Percentiles rank a stretch among this genome's conserved stretches.
Evolutionary conservation across 2,888 invertebrate species (phyloP).

Genomic region (Laspeyria flexula): DNA sequence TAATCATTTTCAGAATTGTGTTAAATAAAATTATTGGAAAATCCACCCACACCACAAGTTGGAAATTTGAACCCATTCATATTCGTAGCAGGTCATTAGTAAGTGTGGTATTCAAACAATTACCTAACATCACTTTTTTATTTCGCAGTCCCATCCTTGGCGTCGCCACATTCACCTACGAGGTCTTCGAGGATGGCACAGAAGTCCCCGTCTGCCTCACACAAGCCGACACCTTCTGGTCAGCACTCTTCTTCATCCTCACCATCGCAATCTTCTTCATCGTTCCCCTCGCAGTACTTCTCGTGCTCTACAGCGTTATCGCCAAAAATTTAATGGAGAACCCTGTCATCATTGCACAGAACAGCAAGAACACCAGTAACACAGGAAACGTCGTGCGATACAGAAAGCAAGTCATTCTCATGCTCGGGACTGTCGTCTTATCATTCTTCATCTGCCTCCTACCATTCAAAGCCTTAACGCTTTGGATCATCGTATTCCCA

Average conservation of each 20-base stretch:
- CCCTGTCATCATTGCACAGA: conserved; percentile 89
- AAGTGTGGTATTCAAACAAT: too few species aligned
- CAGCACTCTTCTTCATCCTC: conserved; percentile 92
- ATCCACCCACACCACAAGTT: too few species aligned
- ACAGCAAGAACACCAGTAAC: conserved; percentile 78
- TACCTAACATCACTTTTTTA: conserved; percentile 14
- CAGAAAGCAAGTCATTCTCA: conserved; percentile 93
- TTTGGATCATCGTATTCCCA: conserved; percentile 94
- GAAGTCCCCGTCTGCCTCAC: conserved; percentile 92
- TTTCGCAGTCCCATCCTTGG: conserved; percentile 92
- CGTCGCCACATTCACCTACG: conserved; percentile 91
- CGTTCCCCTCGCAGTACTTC: conserved; percentile 92
- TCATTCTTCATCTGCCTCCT: conserved; percentile 96
- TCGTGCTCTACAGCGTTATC: conserved; percentile 94
- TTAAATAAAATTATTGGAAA: too few species aligned
- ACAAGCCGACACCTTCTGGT: conserved; percentile 92
- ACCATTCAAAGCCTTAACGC: conserved; percentile 94
- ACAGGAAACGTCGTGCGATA: conserved; percentile 88
- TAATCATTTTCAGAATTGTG: too few species aligned
- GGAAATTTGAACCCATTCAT: too few species aligned
- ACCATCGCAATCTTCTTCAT: conserved; percentile 94
- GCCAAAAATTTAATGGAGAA: conserved; percentile 94
- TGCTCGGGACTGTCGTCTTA: conserved; percentile 95
- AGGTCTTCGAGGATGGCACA: conserved; percentile 90
- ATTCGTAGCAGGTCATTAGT: too few species aligned